Evolutionary conservation across 2,888 invertebrate species (phyloP).

Genomic region (Noctua pronuba): DNA sequence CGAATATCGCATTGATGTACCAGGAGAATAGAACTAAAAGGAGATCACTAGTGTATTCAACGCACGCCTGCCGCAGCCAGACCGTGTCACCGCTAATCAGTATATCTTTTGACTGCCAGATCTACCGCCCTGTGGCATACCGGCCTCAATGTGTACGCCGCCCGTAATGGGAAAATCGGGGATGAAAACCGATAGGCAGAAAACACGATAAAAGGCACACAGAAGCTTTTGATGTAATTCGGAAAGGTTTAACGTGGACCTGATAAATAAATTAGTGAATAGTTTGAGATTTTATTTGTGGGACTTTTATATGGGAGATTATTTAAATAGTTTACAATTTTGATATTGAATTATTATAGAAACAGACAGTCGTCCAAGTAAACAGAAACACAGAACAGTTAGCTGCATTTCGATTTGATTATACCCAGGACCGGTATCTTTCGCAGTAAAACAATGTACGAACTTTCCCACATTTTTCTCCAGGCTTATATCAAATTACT

Average conservation of each 20-base stretch:
- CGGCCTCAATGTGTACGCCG: slow-evolving; percentile 65
- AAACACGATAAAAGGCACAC: slow-evolving; percentile 55
- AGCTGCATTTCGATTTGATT: not conserved
- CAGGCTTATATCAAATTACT: slow-evolving; percentile 59
- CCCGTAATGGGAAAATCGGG: slow-evolving; percentile 68
- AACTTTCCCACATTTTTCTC: slow-evolving; percentile 24
- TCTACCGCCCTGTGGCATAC: slow-evolving; percentile 61
- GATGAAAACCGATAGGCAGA: slow-evolving; percentile 59
- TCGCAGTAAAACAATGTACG: slow-evolving; percentile 8
- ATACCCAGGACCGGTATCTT: not conserved
- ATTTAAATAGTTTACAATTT: slow-evolving; percentile 1
- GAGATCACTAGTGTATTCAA: slow-evolving; percentile 73
- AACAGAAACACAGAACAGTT: not conserved
- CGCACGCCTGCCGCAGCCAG: slow-evolving; percentile 67
- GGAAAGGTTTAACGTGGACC: slow-evolving; percentile 37
- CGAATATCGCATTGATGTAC: slow-evolving; percentile 52
- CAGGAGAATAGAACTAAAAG: slow-evolving; percentile 61
- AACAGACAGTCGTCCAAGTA: not conserved
- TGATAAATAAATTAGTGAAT: slow-evolving; percentile 32
- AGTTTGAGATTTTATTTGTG: slow-evolving; percentile 6
- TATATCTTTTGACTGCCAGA: slow-evolving; percentile 74
- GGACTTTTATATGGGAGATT: not conserved
- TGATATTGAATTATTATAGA: not conserved
- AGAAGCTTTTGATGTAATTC: slow-evolving; percentile 54
- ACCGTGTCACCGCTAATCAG: slow-evolving; percentile 82